Percentiles rank a stretch among this genome's conserved stretches.
Conservation (phyloP, 2,797 vertebrate species). For the Hippocampus kuda region DNA sequence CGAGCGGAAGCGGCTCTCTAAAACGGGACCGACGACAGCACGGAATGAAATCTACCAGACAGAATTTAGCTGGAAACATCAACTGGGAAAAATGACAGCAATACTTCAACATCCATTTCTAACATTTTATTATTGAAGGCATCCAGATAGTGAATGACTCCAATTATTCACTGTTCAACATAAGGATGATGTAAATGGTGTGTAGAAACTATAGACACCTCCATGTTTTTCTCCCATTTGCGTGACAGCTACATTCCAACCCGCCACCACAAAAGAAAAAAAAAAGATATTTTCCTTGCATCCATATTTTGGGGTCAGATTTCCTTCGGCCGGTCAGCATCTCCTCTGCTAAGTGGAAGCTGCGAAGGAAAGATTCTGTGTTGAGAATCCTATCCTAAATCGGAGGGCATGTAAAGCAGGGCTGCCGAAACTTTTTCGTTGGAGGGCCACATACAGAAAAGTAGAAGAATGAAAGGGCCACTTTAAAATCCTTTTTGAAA, state of each 20-base stretch:
- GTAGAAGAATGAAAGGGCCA: too few relatives aligned
- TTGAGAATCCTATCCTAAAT: constrained; percentile 1
- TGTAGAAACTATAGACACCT: neutral
- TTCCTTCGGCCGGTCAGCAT: neutral
- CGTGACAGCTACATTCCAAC: too few relatives aligned
- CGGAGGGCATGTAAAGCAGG: neutral
- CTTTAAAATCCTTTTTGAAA: too few relatives aligned
- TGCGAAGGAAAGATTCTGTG: constrained; percentile 14
- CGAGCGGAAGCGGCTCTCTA: too few relatives aligned
- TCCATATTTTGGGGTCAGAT: neutral
- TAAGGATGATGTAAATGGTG: neutral
- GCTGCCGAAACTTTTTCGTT: too few relatives aligned
- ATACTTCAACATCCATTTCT: neutral
- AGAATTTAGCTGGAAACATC: neutral
- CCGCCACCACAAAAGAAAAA: neutral
- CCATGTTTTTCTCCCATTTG: neutral
- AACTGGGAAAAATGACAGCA: neutral
- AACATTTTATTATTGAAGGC: neutral
- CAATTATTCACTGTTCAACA: neutral
- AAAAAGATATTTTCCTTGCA: neutral
- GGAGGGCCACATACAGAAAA: too few relatives aligned
- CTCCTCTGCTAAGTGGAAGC: neutral
- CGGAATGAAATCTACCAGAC: too few relatives aligned
- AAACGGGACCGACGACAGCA: too few relatives aligned
- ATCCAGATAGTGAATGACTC: neutral